Conservation (phyloP, 2,888 invertebrate species). For the Camptogramma bilineatum region DNA sequence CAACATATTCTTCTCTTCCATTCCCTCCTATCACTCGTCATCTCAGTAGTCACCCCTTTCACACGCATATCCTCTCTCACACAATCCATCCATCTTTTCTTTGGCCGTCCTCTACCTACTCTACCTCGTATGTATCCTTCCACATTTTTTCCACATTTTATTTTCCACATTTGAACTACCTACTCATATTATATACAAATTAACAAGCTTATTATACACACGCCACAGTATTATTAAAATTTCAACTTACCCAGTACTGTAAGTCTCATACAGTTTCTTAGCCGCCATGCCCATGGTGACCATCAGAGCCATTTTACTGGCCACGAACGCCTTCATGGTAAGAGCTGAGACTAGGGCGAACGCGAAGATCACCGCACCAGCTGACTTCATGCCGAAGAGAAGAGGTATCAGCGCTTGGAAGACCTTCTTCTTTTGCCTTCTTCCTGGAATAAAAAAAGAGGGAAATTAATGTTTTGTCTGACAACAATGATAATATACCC, state of each 20-base stretch:
- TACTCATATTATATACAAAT: too few species aligned
- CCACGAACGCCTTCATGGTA: slow-evolving; percentile 88
- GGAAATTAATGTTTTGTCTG: not conserved
- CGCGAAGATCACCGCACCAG: slow-evolving; percentile 87
- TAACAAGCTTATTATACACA: too few species aligned
- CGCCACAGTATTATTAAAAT: too few species aligned
- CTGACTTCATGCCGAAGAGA: slow-evolving; percentile 88
- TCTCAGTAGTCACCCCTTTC: too few species aligned
- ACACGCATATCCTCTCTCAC: too few species aligned
- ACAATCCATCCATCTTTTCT: too few species aligned
- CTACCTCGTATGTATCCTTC: too few species aligned
- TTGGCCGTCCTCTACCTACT: too few species aligned
- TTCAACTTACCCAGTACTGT: slow-evolving; percentile 73
- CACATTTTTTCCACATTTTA: too few species aligned
- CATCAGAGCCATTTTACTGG: slow-evolving; percentile 89
- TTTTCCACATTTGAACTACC: too few species aligned
- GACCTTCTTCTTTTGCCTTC: slow-evolving; percentile 86
- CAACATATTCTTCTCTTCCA: too few species aligned
- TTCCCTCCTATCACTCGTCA: too few species aligned
- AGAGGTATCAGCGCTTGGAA: slow-evolving; percentile 88
- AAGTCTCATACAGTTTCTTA: slow-evolving; percentile 87
- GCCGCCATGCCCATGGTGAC: slow-evolving; percentile 86
- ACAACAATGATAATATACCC: not conserved
- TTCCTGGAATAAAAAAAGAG: slow-evolving; percentile 47
- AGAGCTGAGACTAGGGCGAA: slow-evolving; percentile 86